Evolutionary conservation across 2,888 invertebrate genomes (phyloP).

Genomic region (Bellardia pandia): DNA sequence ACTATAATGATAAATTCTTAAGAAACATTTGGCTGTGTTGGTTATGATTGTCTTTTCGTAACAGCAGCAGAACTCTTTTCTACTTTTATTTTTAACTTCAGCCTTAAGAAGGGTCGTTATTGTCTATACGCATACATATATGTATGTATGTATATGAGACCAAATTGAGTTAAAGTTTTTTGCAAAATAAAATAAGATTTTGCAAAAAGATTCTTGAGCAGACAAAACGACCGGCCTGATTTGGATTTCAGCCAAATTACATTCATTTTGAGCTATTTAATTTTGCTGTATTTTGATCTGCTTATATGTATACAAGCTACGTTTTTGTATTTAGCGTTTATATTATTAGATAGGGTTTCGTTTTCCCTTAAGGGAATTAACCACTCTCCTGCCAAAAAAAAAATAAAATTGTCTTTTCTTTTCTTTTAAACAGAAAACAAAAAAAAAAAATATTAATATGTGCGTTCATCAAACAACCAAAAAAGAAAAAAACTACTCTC

Average conservation of each 20-base stretch:
- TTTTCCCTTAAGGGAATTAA: slow-evolving; percentile 21
- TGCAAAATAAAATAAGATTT: slow-evolving; percentile 11
- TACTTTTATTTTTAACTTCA: slow-evolving; percentile 21
- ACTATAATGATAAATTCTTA: slow-evolving; percentile 34
- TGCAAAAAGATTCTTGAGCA: not conserved
- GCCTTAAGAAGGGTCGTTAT: slow-evolving; percentile 35
- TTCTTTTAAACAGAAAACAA: not conserved
- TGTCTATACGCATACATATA: not conserved
- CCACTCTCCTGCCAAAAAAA: not conserved
- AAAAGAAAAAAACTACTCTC: not conserved
- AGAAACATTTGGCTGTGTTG: slow-evolving; percentile 11
- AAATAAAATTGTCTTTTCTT: not conserved
- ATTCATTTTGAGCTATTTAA: slow-evolving; percentile 74
- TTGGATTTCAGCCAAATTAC: slow-evolving; percentile 74
- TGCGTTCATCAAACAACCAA: not conserved
- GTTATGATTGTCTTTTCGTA: slow-evolving; percentile 44
- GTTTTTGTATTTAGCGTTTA: slow-evolving; percentile 9
- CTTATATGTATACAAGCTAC: not conserved
- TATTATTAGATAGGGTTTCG: not conserved
- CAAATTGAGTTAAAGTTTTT: slow-evolving; percentile 53
- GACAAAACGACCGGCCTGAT: not conserved
- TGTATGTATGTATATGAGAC: not conserved
- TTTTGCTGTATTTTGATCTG: slow-evolving; percentile 53
- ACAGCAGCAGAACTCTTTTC: slow-evolving; percentile 23
- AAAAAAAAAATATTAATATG: not conserved